Evolutionary conservation across 2,797 vertebrate species (phyloP).

Genomic region (Esox lucius): DNA sequence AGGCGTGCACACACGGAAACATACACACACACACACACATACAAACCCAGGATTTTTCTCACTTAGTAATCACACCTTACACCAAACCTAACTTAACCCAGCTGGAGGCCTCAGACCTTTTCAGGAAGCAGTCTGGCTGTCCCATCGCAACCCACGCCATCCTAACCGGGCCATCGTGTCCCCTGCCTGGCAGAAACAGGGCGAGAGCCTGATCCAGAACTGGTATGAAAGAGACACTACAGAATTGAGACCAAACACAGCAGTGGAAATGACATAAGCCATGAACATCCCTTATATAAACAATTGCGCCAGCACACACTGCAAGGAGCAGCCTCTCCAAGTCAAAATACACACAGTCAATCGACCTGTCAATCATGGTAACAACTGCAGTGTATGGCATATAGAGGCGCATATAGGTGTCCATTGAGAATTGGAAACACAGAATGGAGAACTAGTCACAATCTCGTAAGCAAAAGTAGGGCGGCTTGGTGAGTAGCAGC

Average conservation of each 20-base stretch:
- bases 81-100: slow-evolving; percentile 23
- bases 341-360: neutral
- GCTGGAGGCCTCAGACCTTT: slow-evolving; percentile 34
- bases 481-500: neutral
- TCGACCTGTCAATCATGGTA: neutral
- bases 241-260: neutral
- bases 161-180: neutral
- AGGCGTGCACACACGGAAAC: neutral
- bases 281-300: neutral
- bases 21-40: neutral
- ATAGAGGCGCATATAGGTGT: neutral
- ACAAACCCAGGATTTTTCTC: slow-evolving; percentile 22
- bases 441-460: neutral
- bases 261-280: neutral
- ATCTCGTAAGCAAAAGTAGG: neutral
- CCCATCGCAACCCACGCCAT: slow-evolving; percentile 5
- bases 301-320: neutral
- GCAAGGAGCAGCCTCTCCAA: neutral
- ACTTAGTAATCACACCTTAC: neutral
- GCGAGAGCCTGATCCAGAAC: neutral
- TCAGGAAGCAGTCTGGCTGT: neutral
- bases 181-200: slow-evolving; percentile 9
- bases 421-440: neutral
- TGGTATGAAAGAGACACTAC: neutral
- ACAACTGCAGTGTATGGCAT: neutral